Evolutionary conservation across 2,797 vertebrate species (phyloP).

Genomic region (Synaphobranchus kaupii): DNA sequence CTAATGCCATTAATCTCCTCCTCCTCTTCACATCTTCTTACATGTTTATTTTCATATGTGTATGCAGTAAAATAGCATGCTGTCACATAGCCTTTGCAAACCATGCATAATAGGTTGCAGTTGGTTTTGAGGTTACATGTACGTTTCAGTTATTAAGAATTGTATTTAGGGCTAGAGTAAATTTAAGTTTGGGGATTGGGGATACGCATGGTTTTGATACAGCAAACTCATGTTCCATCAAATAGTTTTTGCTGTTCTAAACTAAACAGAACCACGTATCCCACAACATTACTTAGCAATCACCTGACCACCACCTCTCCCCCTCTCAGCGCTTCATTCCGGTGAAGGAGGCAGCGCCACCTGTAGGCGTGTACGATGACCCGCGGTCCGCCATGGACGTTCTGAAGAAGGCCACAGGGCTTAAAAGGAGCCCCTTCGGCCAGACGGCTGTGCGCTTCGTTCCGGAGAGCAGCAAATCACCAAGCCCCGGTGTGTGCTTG

Average conservation of each 20-base stretch:
- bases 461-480: slow-evolving; percentile 44
- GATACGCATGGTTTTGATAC: neutral
- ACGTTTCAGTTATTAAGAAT: neutral
- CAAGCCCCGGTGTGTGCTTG: slow-evolving; percentile 65
- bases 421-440: slow-evolving; percentile 73
- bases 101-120: neutral
- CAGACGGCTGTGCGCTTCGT: slow-evolving; percentile 67
- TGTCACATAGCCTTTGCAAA: neutral
- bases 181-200: neutral
- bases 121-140: neutral
- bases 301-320: slow-evolving; percentile 31
- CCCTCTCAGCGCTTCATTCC: slow-evolving; percentile 69
- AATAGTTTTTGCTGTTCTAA: neutral
- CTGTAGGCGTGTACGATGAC: slow-evolving; percentile 77
- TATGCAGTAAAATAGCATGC: neutral
- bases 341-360: slow-evolving; percentile 71
- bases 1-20: neutral
- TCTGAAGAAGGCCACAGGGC: slow-evolving; percentile 64
- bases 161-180: neutral
- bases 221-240: neutral
- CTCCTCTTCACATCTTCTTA: neutral
- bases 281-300: neutral
- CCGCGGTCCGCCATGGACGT: slow-evolving; percentile 64
- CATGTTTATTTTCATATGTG: neutral
- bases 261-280: neutral